Base-by-base conservation (phyloP, 2,888 invertebrate genomes). In the Serrognathus titanus region DNA sequence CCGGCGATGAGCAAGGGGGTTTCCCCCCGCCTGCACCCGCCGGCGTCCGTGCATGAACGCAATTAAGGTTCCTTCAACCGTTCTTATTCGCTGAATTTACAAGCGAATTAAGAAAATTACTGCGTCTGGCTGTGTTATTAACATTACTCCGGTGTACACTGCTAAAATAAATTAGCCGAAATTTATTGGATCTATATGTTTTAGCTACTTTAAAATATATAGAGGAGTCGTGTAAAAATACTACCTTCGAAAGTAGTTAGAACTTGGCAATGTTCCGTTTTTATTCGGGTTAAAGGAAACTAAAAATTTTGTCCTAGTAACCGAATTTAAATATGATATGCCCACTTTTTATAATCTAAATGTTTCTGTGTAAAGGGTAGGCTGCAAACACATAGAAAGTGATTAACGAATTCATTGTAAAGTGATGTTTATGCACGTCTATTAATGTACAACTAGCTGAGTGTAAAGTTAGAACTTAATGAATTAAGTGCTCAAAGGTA, bases 51-150 rank as follows among this genome's bases (percentile, higher is more conserved):
- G 67, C 68, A 69, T 63, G 63, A 69, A 61, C 68, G 66, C 67
- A 69, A 71, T 71, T 71, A 71, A 65, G 65, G 67, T 63, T 66
- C 66, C 67, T 68, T 65, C 66, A 66, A 61, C 66, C 66, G 65
- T 69, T 69, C 69, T 69, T 67, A 69, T 69, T 69, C 67, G 64
- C 53, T 63, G 64, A 68, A 70, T 69, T 71, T 69, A 69, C 66
- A 65, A 62, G 64, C 62, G 66, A 71, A 70, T 71, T 71, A 70
- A 68, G 69, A 67, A 70, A 69, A 69, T 70, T 68, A 67, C 66
- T 62, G 64, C 66, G 67, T 66, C 67, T 69, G 68, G 61, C 63
- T 54, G 62, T 62, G 65, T 68, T 70, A 67, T 66, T 68, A 66
- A 67, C 66, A 68, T 64, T 66, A 64, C 65, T 66, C 62, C 64